Evolutionary conservation across 2,888 invertebrate genomes (phyloP).

Genomic region (Onthophagus sagittarius): DNA sequence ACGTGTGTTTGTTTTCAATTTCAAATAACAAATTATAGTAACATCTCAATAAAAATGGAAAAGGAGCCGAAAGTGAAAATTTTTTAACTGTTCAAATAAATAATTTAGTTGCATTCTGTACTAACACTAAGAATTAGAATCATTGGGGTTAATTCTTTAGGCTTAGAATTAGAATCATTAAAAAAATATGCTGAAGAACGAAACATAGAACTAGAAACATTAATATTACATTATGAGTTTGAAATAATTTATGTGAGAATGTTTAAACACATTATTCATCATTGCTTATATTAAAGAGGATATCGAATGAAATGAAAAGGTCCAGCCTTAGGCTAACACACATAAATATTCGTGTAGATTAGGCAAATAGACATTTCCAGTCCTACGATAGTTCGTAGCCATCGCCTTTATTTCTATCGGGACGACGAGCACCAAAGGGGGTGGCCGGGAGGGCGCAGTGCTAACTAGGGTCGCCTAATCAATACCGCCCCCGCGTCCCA

Average conservation of each 20-base stretch:
- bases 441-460: conserved; percentile 36
- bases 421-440: conserved; percentile 30
- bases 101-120: too few species aligned
- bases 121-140: too few species aligned
- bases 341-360: conserved; percentile 25
- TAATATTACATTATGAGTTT: too few species aligned
- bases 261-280: background rate
- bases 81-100: too few species aligned
- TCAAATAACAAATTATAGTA: background rate
- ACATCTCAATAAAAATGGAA: too few species aligned
- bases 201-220: too few species aligned
- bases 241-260: background rate
- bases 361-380: conserved; percentile 23
- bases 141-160: too few species aligned
- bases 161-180: too few species aligned
- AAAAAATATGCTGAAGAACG: too few species aligned
- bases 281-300: background rate
- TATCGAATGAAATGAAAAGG: background rate
- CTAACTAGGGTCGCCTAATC: conserved; percentile 52
- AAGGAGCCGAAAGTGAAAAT: too few species aligned
- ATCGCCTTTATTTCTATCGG: conserved; percentile 29
- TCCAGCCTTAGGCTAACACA: conserved; percentile 11
- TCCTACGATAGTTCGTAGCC: conserved; percentile 24
- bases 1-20: background rate
- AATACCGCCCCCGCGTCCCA: conserved; percentile 42